Evolutionary conservation across 2,888 invertebrate genomes (phyloP), one percentile per base, ranked within the genome.

Genomic region (Brachycybe producta): DNA sequence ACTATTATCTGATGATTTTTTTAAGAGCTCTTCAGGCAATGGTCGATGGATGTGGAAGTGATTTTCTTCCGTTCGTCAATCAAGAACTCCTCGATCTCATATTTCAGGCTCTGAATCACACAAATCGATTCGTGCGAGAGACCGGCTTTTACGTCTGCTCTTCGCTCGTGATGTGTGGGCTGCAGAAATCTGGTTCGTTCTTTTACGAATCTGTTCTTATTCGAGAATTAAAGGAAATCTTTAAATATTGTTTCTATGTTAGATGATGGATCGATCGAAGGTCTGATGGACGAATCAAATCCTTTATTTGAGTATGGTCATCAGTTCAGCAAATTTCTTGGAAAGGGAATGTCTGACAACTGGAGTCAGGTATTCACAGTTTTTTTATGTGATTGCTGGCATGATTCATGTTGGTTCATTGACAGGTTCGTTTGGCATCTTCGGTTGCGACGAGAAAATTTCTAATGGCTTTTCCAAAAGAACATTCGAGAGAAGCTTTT

Each of bases 71-170:
- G 2, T 67, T 61, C 54, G 63, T 67, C 23, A 62, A 65, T 46
- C 66, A 68, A 56, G 67, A 70, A 27, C 59, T 74, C 43, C 56
- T 74, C 45, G 66, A 69, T 49, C 61, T 72, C 17, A 64, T 74
- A 26, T 70, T 71, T 54, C 59, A 62, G 27, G 63, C 70, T 1
- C 58, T 73, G 43, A 63, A 60, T 3, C 73, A 74, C 57, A 67
- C 70, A 15, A 74, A 73, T 60, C 64, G 73, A 34, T 74, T 73
- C 63, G 72, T 74, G 5, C 58, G 73, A 47, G 74, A 74, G 60
- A 72, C 72, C 28, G 71, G 72, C 2, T 72, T 66, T 59, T 69
- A 69, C 58, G 67, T 74, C 30, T 64, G 65, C 49, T 61, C 64
- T 39, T 65, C 70, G 13, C 61, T 73, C 7, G 68, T 73, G 13